phyloP scores from a whole-genome alignment of 2,888 invertebrate genomes.

The Ochropleura leucogaster region DNA sequence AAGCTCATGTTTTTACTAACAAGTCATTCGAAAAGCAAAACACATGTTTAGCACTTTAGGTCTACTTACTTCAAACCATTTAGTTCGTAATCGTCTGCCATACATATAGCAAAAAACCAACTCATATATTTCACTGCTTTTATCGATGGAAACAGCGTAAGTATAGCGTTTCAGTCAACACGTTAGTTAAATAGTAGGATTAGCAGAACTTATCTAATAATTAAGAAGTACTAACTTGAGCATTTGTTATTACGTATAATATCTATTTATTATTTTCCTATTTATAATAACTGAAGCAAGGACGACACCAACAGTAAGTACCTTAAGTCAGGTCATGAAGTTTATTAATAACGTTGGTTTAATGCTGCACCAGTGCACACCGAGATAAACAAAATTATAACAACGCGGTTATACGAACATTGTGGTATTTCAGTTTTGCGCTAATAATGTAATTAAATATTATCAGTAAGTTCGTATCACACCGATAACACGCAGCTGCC shows the following conservation, averaged over 20 bases:
- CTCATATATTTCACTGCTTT: neutral
- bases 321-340: neutral
- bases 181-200: too few relatives aligned
- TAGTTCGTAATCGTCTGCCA: neutral
- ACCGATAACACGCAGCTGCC: conserved; percentile 16
- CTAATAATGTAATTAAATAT: conserved; percentile 40
- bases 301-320: neutral
- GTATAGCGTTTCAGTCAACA: neutral
- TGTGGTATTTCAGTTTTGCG: conserved; percentile 39
- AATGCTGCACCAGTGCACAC: neutral
- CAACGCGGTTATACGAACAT: conserved; percentile 15
- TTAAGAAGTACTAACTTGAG: neutral
- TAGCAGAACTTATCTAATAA: neutral
- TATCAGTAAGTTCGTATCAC: conserved; percentile 24
- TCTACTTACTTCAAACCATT: neutral
- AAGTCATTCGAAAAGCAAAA: neutral
- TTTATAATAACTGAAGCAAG: neutral
- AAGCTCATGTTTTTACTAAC: too few relatives aligned
- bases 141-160: too few relatives aligned
- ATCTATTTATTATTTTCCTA: neutral
- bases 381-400: conserved; percentile 25
- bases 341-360: conserved; percentile 5
- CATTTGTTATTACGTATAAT: neutral
- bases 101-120: neutral
- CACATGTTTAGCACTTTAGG: neutral